A percentile compares a stretch with the other conserved stretches of the same genome.
phyloP scores from a whole-genome alignment of 2,888 invertebrate genomes.

The Lepidonotus clava region DNA sequence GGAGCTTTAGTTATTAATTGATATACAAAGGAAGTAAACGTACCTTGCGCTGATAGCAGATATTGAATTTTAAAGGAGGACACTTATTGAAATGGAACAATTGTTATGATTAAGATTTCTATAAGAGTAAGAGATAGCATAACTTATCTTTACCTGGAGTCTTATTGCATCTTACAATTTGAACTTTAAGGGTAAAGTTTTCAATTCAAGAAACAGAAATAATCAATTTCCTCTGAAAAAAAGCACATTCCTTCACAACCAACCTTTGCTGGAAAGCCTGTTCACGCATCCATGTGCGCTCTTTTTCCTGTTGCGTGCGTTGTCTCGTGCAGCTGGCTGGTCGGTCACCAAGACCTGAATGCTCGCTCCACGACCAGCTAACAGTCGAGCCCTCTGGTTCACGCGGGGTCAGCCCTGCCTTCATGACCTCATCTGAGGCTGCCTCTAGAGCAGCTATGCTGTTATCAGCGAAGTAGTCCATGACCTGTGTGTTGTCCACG shows the following conservation, averaged over 20 bases:
- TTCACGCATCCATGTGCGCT: no score
- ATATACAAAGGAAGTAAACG: no score
- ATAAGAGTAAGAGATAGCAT: no score
- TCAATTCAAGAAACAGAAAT: no score
- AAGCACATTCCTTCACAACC: background rate
- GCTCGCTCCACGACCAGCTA: conserved; percentile 21
- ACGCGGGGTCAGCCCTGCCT: background rate
- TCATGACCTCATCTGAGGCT: background rate
- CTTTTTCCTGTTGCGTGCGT: background rate
- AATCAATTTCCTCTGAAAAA: background rate
- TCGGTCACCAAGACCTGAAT: background rate
- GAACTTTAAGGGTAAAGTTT: no score
- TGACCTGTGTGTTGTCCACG: conserved; percentile 62
- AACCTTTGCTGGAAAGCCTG: background rate
- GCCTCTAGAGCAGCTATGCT: background rate
- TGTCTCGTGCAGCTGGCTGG: background rate
- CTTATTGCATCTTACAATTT: no score
- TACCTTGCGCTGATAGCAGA: no score
- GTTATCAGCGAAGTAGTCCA: conserved; percentile 51
- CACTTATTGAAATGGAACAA: no score
- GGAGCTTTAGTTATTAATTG: no score
- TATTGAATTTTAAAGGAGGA: no score
- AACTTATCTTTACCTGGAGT: no score
- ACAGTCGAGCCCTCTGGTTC: background rate
- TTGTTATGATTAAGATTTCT: no score